Evolutionary conservation across 2,113 vertebrate species (phyloP), one percentile per base, ranked within the genome.

Genomic region (Otis tarda): DNA sequence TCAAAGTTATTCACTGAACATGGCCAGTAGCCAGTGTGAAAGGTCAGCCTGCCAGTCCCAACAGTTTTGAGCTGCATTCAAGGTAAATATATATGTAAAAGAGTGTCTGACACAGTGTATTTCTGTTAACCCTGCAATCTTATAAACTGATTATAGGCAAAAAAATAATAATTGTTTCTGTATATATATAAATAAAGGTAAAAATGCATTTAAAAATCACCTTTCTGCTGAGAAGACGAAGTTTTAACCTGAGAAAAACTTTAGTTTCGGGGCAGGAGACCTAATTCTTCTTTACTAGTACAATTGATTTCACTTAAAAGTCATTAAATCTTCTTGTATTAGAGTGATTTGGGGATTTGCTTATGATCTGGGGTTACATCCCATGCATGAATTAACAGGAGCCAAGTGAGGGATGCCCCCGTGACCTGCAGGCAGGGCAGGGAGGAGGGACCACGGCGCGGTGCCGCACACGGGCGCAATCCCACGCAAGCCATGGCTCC

Each of bases 1-100:
- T 89, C 75, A 75, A 16, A 93, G 91, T 83, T 76, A 67, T 84
- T 74, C 78, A 64, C 61, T 75, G 74, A 50, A 75, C 41, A 6
- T 94, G 93, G 90, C 69, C 18, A 9, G 63, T 73, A 84, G 83
- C 89, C 92, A 91, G 92, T 64, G 78, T 89, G 70, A 94, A 95
- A 94, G 92, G 93, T 94, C 96, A 95, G 71, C 39, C 83, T 89
- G 79, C 77, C 78, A 83, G 79, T 73, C 75, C 50, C 71, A 91
- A 31, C 78, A 55, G 52, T 56, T 70, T 83, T 73, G 83, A 93
- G 70, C 77, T 71, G 64, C 18, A 9, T 50, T 91, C 41, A 47
- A 85, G 84, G 83, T 82, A 96, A 93, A 86, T 60, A 93, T 73
- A 53, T 49, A 59, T 28, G 81, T 68, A 69, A 89, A 89, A 79